Evolutionary conservation across 2,797 vertebrate species (phyloP).

Genomic region (Buceros bicornis): DNA sequence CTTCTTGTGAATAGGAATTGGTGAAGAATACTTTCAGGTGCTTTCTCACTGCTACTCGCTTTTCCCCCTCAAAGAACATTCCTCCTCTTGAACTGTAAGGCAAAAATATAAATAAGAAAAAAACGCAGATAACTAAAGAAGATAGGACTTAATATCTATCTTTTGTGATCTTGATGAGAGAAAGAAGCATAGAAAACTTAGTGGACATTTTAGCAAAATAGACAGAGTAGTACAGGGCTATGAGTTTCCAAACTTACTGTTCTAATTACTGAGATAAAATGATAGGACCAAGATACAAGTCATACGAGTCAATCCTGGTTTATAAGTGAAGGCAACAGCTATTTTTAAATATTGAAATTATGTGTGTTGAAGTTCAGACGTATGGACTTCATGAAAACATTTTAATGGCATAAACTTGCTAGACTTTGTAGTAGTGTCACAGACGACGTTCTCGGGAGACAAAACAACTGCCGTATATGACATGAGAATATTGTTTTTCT

Average conservation of each 20-base stretch:
- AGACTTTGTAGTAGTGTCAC: not conserved
- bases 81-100: not conserved
- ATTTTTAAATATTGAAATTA: conserved; percentile 2
- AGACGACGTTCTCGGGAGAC: not conserved
- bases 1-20: not conserved
- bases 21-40: not conserved
- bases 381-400: not conserved
- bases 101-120: not conserved
- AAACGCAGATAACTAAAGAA: not conserved
- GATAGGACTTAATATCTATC: not conserved
- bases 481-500: not conserved
- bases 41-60: not conserved
- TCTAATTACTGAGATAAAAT: not conserved
- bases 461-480: not conserved
- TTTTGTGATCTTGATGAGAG: not conserved
- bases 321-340: not conserved
- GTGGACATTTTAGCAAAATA: not conserved
- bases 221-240: not conserved
- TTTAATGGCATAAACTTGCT: not conserved
- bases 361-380: not conserved
- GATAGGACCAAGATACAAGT: not conserved
- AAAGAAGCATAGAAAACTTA: not conserved
- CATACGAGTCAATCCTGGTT: not conserved
- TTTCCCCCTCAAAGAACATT: not conserved
- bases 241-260: not conserved